Base-by-base conservation (phyloP, 2,113 vertebrate species). In the Prunella fulvescens region DNA sequence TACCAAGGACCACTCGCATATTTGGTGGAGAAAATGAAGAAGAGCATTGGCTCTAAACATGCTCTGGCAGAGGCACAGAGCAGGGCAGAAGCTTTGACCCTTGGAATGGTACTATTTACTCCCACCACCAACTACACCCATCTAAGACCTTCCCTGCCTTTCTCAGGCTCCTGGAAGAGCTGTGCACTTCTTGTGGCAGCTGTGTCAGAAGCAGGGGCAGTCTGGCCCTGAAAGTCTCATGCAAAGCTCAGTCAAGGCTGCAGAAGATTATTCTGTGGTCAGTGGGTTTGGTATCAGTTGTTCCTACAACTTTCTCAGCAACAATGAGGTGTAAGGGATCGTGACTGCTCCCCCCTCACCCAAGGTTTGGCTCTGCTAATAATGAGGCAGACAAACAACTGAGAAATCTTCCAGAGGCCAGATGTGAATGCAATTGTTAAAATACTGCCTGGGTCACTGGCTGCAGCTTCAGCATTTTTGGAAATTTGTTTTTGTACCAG, bases 401-500 rank as follows among this genome's bases (percentile, higher is more conserved):
- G 74, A 90, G 82, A 80, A 77, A 74, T 80, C 90, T 95, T 88
- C 81, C 82, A 93, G 85, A 88, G 93, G 64, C 92, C 93, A 97
- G 94, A 95, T 96, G 93, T 78, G 85, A 95, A 90, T 93, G 79
- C 79, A 67, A 90, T 95, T 91, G 87, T 88, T 94, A 82, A 85
- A 95, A 91, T 50, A 42, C 70, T 80, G 82, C 80, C 60, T 60
- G 89, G 88, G 91, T 88, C 85, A 61, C 44, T 82, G 48, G 69
- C 64, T 94, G 94, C 89, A 93, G 57, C 67, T 82, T 94, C 88
- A 84, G 81, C 90, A 54, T 87, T 94, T 96, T 95, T 37, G 37
- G 71, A 80, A 70, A 66, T 88, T 69, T 84, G 88, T 48, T 93
- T 94, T 94, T 92, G 91, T 90, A 92, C 85, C 84, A 51, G 9